phyloP scores from a whole-genome alignment of 2,113 vertebrate species.

The Miniopterus natalensis region DNA sequence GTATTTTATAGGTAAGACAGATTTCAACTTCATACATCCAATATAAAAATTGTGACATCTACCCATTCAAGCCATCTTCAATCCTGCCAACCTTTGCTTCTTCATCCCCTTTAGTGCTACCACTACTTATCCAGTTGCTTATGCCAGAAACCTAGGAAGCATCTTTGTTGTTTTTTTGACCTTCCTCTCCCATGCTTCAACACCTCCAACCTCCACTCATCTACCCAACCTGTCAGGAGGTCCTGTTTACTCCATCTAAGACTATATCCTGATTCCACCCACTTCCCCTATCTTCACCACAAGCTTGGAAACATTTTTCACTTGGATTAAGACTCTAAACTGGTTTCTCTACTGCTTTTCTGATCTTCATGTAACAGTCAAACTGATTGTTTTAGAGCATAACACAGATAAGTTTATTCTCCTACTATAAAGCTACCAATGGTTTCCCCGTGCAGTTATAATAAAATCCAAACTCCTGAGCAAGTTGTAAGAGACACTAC shows the following conservation, averaged over 20 bases:
- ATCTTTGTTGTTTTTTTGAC: neutral
- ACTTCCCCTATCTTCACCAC: neutral
- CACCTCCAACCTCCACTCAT: neutral
- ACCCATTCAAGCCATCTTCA: neutral
- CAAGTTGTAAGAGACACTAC: neutral
- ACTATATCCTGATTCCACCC: neutral
- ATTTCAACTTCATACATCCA: neutral
- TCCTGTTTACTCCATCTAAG: neutral
- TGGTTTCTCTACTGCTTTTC: neutral
- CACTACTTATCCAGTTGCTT: neutral
- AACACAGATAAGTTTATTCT: neutral
- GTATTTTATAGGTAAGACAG: neutral
- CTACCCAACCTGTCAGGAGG: neutral
- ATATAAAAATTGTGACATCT: neutral
- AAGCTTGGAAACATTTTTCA: neutral
- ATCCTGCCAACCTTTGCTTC: neutral
- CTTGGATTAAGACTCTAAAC: neutral
- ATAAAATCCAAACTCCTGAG: neutral
- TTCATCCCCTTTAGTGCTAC: neutral
- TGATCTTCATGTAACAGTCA: neutral
- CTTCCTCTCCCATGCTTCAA: neutral
- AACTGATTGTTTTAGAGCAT: neutral
- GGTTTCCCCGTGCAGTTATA: neutral
- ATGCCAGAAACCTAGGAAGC: neutral
- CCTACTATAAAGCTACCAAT: neutral